Conservation (phyloP, 2,888 invertebrate species). For the Bellardia bayeri region DNA sequence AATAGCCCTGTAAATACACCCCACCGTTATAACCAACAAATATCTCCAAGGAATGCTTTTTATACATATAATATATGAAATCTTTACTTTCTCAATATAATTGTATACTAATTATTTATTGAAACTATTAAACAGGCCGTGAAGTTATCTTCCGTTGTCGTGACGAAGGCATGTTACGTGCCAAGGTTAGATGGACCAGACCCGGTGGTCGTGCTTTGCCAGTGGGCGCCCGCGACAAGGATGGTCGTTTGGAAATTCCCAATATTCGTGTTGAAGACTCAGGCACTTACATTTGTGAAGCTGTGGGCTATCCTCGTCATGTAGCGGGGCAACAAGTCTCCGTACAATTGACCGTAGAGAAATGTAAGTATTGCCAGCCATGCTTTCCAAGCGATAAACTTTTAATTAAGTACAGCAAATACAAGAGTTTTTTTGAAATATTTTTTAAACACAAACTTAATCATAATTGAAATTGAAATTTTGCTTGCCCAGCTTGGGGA, state of each 20-base stretch:
- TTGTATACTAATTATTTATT: background rate
- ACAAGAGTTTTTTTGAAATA: no score
- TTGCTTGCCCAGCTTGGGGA: slow-evolving; percentile 83
- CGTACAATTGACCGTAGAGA: slow-evolving; percentile 90
- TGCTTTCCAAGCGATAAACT: no score
- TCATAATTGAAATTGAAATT: slow-evolving; percentile 13
- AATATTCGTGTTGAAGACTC: slow-evolving; percentile 91
- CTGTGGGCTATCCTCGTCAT: slow-evolving; percentile 87
- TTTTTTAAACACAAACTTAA: no score
- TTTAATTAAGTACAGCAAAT: no score
- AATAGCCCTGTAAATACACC: background rate
- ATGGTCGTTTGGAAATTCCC: slow-evolving; percentile 94
- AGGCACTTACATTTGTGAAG: slow-evolving; percentile 94
- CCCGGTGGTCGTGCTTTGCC: slow-evolving; percentile 90
- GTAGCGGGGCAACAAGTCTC: slow-evolving; percentile 88
- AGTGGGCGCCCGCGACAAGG: slow-evolving; percentile 89
- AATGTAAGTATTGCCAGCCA: slow-evolving; percentile 87
- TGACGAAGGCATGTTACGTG: slow-evolving; percentile 92
- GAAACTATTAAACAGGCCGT: slow-evolving; percentile 87
- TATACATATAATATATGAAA: background rate
- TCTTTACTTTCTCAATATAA: background rate
- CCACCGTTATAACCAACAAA: no score
- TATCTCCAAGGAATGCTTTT: no score
- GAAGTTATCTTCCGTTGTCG: slow-evolving; percentile 97
- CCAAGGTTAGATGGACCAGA: slow-evolving; percentile 90